Base-by-base conservation (phyloP, 2,888 invertebrate species). In the Prosopocoilus inquinatus region DNA sequence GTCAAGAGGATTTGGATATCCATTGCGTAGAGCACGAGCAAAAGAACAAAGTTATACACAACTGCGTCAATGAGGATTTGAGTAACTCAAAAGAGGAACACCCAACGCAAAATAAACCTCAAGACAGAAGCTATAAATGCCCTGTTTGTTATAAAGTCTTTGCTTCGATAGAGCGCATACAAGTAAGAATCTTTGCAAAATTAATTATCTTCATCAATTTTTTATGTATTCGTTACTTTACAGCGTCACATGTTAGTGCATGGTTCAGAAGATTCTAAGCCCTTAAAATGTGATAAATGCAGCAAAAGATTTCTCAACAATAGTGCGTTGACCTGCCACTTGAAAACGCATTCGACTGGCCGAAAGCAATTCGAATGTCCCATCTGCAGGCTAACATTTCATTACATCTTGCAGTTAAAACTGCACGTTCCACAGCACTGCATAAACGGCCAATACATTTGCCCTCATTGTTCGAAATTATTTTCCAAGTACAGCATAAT, bases 291-390 rank as follows among this genome's bases (percentile, higher is more conserved):
- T 70, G 77, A 81, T 36, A 76, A 62, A 34, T 88, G 89, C 67
- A 78, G 79, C 34, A 87, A 87, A 70, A 74, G 85, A 49, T 89
- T 89, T 73, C 80, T 88, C 67, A 89, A 86, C 64, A 86, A 87
- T 68, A 86, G 88, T 0, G 89, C 89, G 2, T 75, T 90, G 15
- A 81, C 86, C 2, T 87, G 88, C 64, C 90, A 90, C 71, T 72
- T 86, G 55, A 89, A 88, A 75, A 85, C 84, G 3, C 90, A 90
- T 68, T 75, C 78, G 69, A 78, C 77, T 61, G 83, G 84, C 55
- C 82, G 82, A 61, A 84, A 84, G 65, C 80, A 81, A 49, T 88
- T 87, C 65, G 85, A 87, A 68, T 91, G 91, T 70, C 86, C 88
- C 0, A 85, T 89, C 67, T 91, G 91, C 71, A 82, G 83, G 53